Evolutionary conservation across 2,113 vertebrate species (phyloP), one percentile per base, ranked within the genome.

Genomic region (Oplegnathus fasciatus): DNA sequence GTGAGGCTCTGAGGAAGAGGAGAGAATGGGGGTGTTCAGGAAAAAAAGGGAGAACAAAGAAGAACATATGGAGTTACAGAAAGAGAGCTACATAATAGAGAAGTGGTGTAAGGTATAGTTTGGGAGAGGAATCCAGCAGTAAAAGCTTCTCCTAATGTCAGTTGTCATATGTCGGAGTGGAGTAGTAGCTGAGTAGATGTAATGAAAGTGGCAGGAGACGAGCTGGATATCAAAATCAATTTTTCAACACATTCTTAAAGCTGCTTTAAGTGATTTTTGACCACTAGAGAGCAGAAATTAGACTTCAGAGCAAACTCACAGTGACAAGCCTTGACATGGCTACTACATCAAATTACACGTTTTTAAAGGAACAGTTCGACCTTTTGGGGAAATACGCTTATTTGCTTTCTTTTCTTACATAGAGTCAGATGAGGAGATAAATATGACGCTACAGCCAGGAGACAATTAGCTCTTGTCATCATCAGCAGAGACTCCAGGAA

Each of bases 71-170:
- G 4, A 70, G 24, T 14, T 7, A 15, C 7, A 75, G 40, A 30
- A 11, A 44, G 24, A 24, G 3, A 52, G 1, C 18, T 40, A 20
- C 5, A 24, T 3, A 37, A 46, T 26, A 2, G 28, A 34, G 58
- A 52, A 18, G 57, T 37, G 34, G 44, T 62, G 30, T 32, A 17
- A 24, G 52, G 24, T 75, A 9, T 26, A 32, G 48, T 84, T 71
- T 50, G 5, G 26, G 54, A 57, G n/a, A 68, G 32, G 26, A 55
- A 42, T 34, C 52, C n/a, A 34, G 58, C 58, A 22, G 62, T 62
- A 60, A 71, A 82, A 85, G 66, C 71, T n/a, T 76, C 22, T 69
- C 18, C 11, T 32, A 22, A 60, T 82, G 52, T 3, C 72, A n/a
- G 15, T 17, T 52, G 60, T 82, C 72, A 67, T 30, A 22, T 32